Evolutionary conservation across 2,888 invertebrate genomes (phyloP).

Genomic region (Salpingus planirostris): DNA sequence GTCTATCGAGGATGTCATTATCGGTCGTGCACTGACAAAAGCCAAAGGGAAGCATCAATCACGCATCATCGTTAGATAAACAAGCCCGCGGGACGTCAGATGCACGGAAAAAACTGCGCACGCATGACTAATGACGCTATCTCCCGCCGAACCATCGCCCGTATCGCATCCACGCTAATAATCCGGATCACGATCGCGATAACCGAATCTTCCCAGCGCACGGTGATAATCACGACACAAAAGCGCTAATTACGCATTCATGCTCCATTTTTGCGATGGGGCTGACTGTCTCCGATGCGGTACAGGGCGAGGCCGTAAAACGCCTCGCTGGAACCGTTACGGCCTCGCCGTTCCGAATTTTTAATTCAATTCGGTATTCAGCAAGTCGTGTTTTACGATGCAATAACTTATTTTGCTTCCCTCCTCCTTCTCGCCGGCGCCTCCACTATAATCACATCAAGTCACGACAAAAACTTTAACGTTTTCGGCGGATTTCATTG

Average conservation of each 20-base stretch:
- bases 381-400: conserved; percentile 3
- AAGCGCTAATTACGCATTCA: neutral
- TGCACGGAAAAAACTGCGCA: neutral
- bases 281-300: too few species aligned
- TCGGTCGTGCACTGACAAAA: conserved; percentile 22
- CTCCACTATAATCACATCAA: conserved; percentile 1
- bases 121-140: neutral
- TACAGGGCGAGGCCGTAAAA: too few species aligned
- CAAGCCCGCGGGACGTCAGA: conserved; percentile 20
- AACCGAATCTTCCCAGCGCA: neutral
- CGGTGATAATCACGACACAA: neutral
- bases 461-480: neutral
- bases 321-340: conserved; percentile 1
- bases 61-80: conserved; percentile 26
- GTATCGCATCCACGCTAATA: neutral
- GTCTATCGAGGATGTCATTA: conserved; percentile 25
- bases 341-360: neutral
- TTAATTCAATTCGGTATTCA: conserved; percentile 3
- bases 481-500: neutral
- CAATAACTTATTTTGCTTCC: conserved; percentile 3
- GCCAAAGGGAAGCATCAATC: conserved; percentile 31
- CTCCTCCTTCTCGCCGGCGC: neutral
- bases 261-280: neutral
- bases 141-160: too few species aligned
- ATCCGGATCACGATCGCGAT: neutral